Evolutionary conservation across 2,113 vertebrate species (phyloP).

Genomic region (Rhabdornis inornatus): DNA sequence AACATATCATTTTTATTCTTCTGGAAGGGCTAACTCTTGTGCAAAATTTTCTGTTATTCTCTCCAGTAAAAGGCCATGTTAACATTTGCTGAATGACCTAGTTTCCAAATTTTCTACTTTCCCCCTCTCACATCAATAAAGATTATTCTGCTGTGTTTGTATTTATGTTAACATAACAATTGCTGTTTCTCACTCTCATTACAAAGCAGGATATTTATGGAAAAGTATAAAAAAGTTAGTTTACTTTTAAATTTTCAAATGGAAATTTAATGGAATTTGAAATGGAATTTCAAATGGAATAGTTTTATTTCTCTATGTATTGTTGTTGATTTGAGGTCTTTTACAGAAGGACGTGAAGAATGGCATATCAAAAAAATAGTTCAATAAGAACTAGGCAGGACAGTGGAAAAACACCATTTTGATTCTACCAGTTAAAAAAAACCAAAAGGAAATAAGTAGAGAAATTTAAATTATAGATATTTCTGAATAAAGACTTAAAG

Average conservation of each 20-base stretch:
- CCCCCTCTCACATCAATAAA: not conserved
- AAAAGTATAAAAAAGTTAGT: not conserved
- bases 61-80: not conserved
- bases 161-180: not conserved
- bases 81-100: not conserved
- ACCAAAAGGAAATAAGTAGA: not conserved
- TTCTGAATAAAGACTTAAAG: not conserved
- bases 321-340: not conserved
- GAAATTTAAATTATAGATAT: not conserved
- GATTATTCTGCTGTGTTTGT: not conserved
- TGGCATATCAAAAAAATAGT: not conserved
- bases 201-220: not conserved
- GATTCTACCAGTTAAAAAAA: not conserved
- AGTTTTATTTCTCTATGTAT: not conserved
- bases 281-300: too few species aligned
- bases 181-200: not conserved
- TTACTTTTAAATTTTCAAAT: not conserved
- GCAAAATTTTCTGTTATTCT: not conserved
- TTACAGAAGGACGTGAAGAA: not conserved
- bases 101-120: slow-evolving; percentile 3
- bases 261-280: too few species aligned
- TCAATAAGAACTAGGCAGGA: not conserved
- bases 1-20: not conserved
- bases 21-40: not conserved
- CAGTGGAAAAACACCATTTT: not conserved